Evolutionary conservation across 2,113 vertebrate genomes (phyloP).

Genomic region (Mohoua ochrocephala): DNA sequence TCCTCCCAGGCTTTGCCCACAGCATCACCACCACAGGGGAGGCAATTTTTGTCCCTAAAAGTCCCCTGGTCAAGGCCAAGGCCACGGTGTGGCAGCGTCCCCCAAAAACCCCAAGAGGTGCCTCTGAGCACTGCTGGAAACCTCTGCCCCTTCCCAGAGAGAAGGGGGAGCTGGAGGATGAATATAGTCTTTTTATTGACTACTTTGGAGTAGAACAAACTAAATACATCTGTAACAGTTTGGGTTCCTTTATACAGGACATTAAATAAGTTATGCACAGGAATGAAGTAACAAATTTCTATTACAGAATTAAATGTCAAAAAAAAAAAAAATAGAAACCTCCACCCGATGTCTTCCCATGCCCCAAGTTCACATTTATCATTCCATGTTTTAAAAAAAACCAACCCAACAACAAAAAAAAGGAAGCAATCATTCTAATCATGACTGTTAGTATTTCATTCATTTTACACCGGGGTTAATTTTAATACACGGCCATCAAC

Average conservation of each 20-base stretch:
- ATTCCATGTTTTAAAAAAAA: background rate
- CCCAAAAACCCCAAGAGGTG: too few relatives aligned
- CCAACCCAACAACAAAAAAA: background rate
- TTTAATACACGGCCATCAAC: background rate
- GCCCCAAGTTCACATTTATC: conserved; percentile 56
- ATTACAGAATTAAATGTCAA: conserved; percentile 68
- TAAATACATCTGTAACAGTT: conserved; percentile 80
- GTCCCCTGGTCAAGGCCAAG: background rate
- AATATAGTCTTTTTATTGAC: conserved; percentile 82
- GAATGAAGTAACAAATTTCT: conserved; percentile 75
- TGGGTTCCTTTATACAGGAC: conserved; percentile 76
- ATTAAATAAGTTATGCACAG: conserved; percentile 80
- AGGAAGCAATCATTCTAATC: background rate
- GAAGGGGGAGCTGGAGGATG: conserved; percentile 24
- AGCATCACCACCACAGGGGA: background rate
- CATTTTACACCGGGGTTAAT: conserved; percentile 64
- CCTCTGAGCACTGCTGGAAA: background rate
- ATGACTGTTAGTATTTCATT: conserved; percentile 40
- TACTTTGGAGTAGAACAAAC: conserved; percentile 80
- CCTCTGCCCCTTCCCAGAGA: background rate
- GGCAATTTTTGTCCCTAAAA: background rate
- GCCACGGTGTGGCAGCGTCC: background rate
- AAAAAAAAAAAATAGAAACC: conserved; percentile 59
- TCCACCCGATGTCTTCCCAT: conserved; percentile 6
- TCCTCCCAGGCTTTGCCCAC: background rate